phyloP scores from a whole-genome alignment of 2,888 invertebrate genomes.

The Flexamia atlantica region DNA sequence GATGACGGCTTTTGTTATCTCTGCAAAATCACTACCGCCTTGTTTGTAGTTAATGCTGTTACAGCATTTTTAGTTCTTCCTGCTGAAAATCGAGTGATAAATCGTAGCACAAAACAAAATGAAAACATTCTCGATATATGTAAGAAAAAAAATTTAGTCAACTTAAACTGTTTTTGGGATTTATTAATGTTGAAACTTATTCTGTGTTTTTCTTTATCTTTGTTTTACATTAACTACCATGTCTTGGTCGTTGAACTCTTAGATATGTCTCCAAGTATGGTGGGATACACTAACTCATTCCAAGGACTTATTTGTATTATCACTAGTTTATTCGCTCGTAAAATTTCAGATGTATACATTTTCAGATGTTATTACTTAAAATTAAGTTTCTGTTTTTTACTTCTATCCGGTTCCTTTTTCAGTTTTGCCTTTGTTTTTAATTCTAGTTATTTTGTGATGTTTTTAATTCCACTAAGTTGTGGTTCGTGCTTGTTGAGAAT shows the following conservation, averaged over 20 bases:
- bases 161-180: slow-evolving; percentile 55
- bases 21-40: slow-evolving; percentile 29
- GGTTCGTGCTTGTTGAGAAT: slow-evolving; percentile 54
- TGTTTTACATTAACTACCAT: slow-evolving; percentile 58
- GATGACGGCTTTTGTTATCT: slow-evolving; percentile 76
- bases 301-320: slow-evolving; percentile 57
- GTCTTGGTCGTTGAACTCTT: slow-evolving; percentile 39
- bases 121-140: not conserved
- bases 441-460: slow-evolving; percentile 13
- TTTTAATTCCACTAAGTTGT: slow-evolving; percentile 50
- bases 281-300: slow-evolving; percentile 61
- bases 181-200: slow-evolving; percentile 56
- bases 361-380: slow-evolving; percentile 34
- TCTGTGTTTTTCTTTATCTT: slow-evolving; percentile 47
- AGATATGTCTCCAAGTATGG: slow-evolving; percentile 47
- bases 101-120: not conserved
- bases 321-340: slow-evolving; percentile 25
- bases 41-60: slow-evolving; percentile 50
- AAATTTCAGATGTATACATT: slow-evolving; percentile 40
- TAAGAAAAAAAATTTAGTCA: not conserved
- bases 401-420: slow-evolving; percentile 46
- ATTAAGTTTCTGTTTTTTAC: slow-evolving; percentile 56
- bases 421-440: slow-evolving; percentile 18
- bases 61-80: slow-evolving; percentile 32
- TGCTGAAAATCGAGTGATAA: not conserved